These are phyloP conservation scores for Oreotrochilus melanogaster DNA, from an alignment of 2,113 vertebrate species.

Conservation along the genomic window DNA sequence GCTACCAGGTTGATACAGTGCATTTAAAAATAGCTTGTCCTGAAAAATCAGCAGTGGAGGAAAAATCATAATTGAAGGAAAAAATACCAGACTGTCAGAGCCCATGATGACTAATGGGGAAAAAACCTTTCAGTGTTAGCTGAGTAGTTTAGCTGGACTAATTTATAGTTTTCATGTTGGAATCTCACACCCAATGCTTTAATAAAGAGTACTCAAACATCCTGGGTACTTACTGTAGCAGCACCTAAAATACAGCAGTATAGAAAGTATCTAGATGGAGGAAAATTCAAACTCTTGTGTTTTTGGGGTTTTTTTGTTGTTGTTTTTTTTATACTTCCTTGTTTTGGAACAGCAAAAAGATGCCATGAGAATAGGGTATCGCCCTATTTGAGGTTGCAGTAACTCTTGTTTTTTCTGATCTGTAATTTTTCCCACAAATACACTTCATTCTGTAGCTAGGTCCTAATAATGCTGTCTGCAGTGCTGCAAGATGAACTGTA, in stretches of 20 bases:
- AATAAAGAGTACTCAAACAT: not conserved
- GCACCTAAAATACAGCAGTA: not conserved
- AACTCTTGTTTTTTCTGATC: not conserved
- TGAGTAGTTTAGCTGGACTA: not conserved
- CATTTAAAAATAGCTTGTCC: slow-evolving; percentile 14
- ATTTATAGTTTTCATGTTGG: not conserved
- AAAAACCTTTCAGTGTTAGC: not conserved
- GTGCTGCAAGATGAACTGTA: not conserved
- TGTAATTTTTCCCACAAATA: not conserved
- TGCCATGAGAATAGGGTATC: not conserved
- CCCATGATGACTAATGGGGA: not conserved
- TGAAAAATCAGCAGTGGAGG: not conserved
- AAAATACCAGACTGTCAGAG: not conserved
- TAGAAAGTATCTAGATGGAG: not conserved
- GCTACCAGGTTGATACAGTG: not conserved
- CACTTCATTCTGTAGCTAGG: not conserved
- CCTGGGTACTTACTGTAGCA: not conserved
- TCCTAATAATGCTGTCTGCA: not conserved
- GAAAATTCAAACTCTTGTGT: not conserved
- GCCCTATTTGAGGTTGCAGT: not conserved
- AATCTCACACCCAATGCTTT: not conserved
- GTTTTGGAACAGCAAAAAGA: not conserved
- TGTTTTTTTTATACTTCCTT: not conserved
- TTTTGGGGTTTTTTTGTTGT: too few relatives aligned
- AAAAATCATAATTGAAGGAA: not conserved